Evolutionary conservation across 2,797 vertebrate species (phyloP), one percentile per base, ranked within the genome.

Genomic region (Gastrophryne carolinensis): DNA sequence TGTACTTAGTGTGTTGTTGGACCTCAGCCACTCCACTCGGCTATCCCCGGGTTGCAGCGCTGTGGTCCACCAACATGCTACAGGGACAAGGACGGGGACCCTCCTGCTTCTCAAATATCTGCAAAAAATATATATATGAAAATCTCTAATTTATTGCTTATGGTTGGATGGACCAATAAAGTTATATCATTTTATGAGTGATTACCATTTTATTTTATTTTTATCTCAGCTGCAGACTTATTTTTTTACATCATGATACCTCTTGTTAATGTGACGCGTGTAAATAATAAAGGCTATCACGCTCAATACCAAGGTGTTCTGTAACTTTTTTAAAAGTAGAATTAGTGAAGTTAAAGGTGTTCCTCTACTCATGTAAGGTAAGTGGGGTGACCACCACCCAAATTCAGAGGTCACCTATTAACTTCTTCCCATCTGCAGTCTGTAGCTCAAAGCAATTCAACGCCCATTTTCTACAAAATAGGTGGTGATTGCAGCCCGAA

Each of bases 121-220:
- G 67, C 78, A 80, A 12, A 0, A 32, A 41, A 68, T 21, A 37
- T 35, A 0, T 0, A 39, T 35, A 35, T 44, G n/a, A 44, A 26
- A 58, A 60, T 34, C 34, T 41, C 15, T 0, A 1, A 35, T 63
- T 50, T 78, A 0, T 6, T 5, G 75, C 73, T 80, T 57, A 0
- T 1, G 2, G 62, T 66, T 34, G 23, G 37, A 30, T 0, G 79
- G 83, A 82, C 78, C 35, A 0, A 29, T 30, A 72, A 29, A 78
- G 61, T 56, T 26, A n/a, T 30, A 72, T 54, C 75, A 72, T 50
- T 74, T 56, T 0, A 26, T 57, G 37, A 78, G 75, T 72, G 65
- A 52, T 58, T 58, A 39, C 58, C 68, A 64, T 78, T 71, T 65
- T 68, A 63, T 77, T 24, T 69, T 63, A 63, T 66, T 75, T 49